Evolutionary conservation across 2,888 invertebrate species (phyloP).

Genomic region (Eumerus sabulonum): DNA sequence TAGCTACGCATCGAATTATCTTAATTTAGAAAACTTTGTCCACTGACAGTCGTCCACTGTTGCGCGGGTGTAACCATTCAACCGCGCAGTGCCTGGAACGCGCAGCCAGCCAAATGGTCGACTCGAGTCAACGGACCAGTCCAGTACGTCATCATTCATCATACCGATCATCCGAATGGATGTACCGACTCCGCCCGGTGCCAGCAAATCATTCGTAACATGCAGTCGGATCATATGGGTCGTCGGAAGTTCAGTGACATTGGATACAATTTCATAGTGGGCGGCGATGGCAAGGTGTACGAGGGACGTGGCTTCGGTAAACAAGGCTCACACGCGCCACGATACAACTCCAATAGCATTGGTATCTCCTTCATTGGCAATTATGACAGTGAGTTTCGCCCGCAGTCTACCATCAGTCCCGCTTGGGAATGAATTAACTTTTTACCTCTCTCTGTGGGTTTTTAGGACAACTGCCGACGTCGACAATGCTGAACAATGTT

Average conservation of each 20-base stretch:
- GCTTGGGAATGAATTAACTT: not conserved
- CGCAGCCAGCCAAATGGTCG: slow-evolving; percentile 79
- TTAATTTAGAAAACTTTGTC: no score
- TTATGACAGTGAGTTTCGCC: slow-evolving; percentile 73
- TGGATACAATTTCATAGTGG: slow-evolving; percentile 86
- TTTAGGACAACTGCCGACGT: slow-evolving; percentile 79
- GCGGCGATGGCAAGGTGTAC: slow-evolving; percentile 86
- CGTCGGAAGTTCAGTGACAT: slow-evolving; percentile 84
- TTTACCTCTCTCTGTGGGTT: not conserved
- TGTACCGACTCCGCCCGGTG: slow-evolving; percentile 82
- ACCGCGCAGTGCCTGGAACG: slow-evolving; percentile 81
- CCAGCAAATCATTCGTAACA: slow-evolving; percentile 81
- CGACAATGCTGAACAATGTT: slow-evolving; percentile 81
- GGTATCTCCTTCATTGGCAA: slow-evolving; percentile 85
- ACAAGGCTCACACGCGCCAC: slow-evolving; percentile 85
- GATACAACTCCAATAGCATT: slow-evolving; percentile 84
- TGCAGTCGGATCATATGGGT: slow-evolving; percentile 84
- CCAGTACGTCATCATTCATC: slow-evolving; percentile 85
- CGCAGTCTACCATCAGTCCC: no score
- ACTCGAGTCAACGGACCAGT: slow-evolving; percentile 81
- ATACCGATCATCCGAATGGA: slow-evolving; percentile 83
- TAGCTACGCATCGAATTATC: not conserved
- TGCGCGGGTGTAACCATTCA: slow-evolving; percentile 72
- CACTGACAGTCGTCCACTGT: slow-evolving; percentile 28
- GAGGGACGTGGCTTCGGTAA: slow-evolving; percentile 86